These are phyloP conservation scores for Mimas tiliae DNA, from an alignment of 2,888 invertebrate genomes.

Conservation along the genomic window DNA sequence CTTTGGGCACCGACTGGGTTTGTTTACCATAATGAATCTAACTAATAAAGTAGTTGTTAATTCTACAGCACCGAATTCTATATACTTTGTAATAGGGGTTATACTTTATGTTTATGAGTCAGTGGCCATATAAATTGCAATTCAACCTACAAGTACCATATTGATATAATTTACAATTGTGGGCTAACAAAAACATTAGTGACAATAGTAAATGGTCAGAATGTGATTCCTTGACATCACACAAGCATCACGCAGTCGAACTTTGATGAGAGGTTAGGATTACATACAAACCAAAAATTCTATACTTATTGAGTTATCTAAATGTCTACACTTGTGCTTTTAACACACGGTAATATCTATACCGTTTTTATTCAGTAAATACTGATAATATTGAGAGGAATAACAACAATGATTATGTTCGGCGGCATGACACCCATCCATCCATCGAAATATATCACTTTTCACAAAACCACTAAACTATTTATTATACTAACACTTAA, in stretches of 20 bases:
- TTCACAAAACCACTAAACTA: conserved; percentile 57
- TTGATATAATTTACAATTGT: too few relatives aligned
- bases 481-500: conserved; percentile 55
- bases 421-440: conserved; percentile 61
- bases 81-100: not conserved
- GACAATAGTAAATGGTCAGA: not conserved
- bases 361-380: too few relatives aligned
- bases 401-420: not conserved
- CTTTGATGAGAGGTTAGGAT: not conserved
- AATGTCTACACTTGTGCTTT: not conserved
- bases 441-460: conserved; percentile 47
- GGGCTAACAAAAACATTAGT: not conserved
- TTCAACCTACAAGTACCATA: too few relatives aligned
- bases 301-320: not conserved
- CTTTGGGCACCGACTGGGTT: too few relatives aligned
- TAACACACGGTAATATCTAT: not conserved
- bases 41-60: not conserved
- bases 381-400: conserved; percentile 1
- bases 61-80: not conserved
- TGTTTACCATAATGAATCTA: too few relatives aligned
- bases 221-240: not conserved
- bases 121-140: not conserved
- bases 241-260: not conserved
- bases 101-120: not conserved
- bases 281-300: not conserved